These are phyloP conservation scores for Drosophila engyochracea DNA, from an alignment of 2,888 invertebrate species.

Conservation along the genomic window DNA sequence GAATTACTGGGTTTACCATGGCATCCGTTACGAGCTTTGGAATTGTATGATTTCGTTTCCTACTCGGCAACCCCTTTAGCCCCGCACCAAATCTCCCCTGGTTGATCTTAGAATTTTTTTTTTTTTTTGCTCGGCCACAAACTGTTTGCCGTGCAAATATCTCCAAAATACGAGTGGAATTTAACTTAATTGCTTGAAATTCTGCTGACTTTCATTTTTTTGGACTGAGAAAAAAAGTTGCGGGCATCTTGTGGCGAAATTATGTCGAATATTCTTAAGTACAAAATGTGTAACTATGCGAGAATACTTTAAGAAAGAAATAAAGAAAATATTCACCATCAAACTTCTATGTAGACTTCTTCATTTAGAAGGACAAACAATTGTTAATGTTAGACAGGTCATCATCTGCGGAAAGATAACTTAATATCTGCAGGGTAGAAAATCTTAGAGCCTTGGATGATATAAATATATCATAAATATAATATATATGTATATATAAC, in stretches of 20 bases:
- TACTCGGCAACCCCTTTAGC: neutral
- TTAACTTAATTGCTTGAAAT: constrained; percentile 63
- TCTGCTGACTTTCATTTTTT: constrained; percentile 31
- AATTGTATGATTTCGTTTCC: constrained; percentile 11
- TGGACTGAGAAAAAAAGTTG: neutral
- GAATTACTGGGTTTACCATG: constrained; percentile 62
- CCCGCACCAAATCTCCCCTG: neutral
- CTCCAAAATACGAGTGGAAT: constrained; percentile 58
- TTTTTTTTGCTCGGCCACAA: constrained; percentile 3
- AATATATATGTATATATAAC: neutral
- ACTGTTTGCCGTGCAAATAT: constrained; percentile 62
- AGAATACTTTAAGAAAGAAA: neutral
- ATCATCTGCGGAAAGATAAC: neutral
- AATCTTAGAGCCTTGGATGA: too few species aligned
- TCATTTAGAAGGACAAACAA: neutral
- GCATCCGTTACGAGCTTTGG: constrained; percentile 15
- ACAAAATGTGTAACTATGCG: neutral
- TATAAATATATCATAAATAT: too few species aligned
- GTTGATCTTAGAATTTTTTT: constrained; percentile 8
- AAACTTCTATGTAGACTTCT: neutral
- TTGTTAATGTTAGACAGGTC: neutral
- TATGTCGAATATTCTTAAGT: neutral
- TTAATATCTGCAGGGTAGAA: neutral
- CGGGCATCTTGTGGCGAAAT: neutral
- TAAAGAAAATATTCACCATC: neutral